phyloP scores from a whole-genome alignment of 2,113 vertebrate species.

The Elgaria multicarinata region DNA sequence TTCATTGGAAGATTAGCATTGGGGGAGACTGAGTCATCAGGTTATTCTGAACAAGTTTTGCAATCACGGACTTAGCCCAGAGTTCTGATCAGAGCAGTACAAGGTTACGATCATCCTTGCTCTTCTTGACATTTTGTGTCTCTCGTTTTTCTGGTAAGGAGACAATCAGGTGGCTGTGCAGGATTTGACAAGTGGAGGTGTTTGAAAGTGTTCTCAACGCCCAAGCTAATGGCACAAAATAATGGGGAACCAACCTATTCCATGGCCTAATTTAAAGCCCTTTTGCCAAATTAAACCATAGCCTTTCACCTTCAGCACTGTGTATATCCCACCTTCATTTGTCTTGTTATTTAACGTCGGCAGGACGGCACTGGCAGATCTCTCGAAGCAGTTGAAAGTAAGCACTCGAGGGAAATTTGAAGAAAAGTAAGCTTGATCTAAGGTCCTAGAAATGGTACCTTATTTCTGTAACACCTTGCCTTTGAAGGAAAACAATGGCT shows the following conservation, averaged over 20 bases:
- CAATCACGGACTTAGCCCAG: constrained; percentile 68
- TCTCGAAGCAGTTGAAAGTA: constrained; percentile 59
- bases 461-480: constrained; percentile 22
- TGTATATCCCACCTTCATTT: constrained; percentile 61
- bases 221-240: constrained; percentile 79
- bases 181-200: constrained; percentile 69
- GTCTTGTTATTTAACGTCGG: constrained; percentile 74
- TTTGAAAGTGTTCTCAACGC: constrained; percentile 78
- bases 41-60: constrained; percentile 74
- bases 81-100: constrained; percentile 71
- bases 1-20: constrained; percentile 73
- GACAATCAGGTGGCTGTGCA: constrained; percentile 65
- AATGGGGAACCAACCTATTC: constrained; percentile 78
- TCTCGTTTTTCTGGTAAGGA: constrained; percentile 71
- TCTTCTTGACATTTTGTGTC: constrained; percentile 77
- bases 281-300: constrained; percentile 77
- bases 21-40: constrained; percentile 70
- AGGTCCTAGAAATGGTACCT: constrained; percentile 22
- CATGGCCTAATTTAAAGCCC: constrained; percentile 78
- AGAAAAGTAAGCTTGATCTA: constrained; percentile 42
- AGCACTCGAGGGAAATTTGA: constrained; percentile 57
- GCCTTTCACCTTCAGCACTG: constrained; percentile 75
- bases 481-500: constrained; percentile 26
- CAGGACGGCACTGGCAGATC: constrained; percentile 42
- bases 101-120: constrained; percentile 76